A percentile compares a stretch with the other conserved stretches of the same genome.
Conservation (phyloP, 2,797 vertebrate species). For the Triplophysa bombifrons region DNA sequence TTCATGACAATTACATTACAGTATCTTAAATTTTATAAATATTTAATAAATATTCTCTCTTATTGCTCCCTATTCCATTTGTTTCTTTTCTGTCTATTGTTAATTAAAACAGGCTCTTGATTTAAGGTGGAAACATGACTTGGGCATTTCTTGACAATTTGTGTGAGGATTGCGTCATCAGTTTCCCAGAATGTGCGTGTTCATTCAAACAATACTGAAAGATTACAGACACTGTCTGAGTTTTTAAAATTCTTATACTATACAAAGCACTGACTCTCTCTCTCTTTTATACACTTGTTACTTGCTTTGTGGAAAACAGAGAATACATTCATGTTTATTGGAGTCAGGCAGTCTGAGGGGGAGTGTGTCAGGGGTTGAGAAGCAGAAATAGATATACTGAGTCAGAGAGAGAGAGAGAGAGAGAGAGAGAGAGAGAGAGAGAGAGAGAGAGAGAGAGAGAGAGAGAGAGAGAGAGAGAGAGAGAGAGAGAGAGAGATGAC, state of each 20-base stretch:
- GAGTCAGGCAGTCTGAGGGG: conserved; percentile 49
- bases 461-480: conserved; percentile 26
- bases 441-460: conserved; percentile 20
- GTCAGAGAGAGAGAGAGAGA: conserved; percentile 21
- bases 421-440: conserved; percentile 32
- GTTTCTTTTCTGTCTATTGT: too few relatives aligned
- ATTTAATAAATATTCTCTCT: too few relatives aligned
- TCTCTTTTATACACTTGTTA: conserved; percentile 20
- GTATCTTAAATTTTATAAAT: too few relatives aligned
- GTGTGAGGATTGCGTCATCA: not conserved
- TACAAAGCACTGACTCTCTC: not conserved
- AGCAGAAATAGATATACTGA: conserved; percentile 47
- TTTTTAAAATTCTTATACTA: conserved; percentile 5
- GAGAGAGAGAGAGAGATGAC: conserved; percentile 3
- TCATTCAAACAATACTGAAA: conserved; percentile 21
- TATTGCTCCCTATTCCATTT: not conserved
- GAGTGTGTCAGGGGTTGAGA: conserved; percentile 48
- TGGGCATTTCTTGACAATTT: not conserved
- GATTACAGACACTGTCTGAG: conserved; percentile 22
- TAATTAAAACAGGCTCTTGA: too few relatives aligned
- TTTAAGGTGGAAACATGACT: not conserved
- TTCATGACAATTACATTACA: not conserved
- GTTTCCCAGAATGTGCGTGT: conserved; percentile 21
- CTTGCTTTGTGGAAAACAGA: conserved; percentile 45
- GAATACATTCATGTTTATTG: conserved; percentile 47